Percentiles rank a stretch among this genome's conserved stretches.
phyloP scores from a whole-genome alignment of 1,140 invertebrate species.

The Spodoptera frugiperda region DNA sequence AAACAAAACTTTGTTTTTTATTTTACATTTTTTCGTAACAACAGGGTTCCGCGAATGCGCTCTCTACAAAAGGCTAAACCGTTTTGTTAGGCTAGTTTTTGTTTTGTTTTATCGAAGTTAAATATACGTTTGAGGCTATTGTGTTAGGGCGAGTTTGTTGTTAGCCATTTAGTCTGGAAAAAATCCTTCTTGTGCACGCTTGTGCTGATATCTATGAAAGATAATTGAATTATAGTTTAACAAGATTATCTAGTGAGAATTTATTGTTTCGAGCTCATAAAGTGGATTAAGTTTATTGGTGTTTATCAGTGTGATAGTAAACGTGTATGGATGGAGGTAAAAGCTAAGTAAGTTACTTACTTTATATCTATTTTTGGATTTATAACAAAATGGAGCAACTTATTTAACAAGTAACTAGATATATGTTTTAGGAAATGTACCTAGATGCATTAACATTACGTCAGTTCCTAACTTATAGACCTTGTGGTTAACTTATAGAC shows the following conservation, averaged over 20 bases:
- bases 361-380: too few relatives aligned
- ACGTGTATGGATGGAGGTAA: not conserved
- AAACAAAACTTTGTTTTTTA: constrained; percentile 63
- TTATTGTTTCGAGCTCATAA: constrained; percentile 7
- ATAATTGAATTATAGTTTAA: constrained; percentile 23
- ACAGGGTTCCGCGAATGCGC: constrained; percentile 77
- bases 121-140: constrained; percentile 83
- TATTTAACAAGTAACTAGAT: too few relatives aligned
- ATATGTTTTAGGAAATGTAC: too few relatives aligned
- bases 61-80: constrained; percentile 72
- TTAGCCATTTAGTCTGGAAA: constrained; percentile 81
- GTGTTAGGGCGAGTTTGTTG: constrained; percentile 74
- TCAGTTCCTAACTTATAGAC: too few relatives aligned
- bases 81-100: constrained; percentile 69
- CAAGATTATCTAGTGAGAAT: constrained; percentile 16
- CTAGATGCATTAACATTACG: too few relatives aligned
- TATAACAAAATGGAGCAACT: too few relatives aligned
- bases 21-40: constrained; percentile 44
- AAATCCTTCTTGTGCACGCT: constrained; percentile 80
- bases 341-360: not conserved
- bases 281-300: constrained; percentile 19
- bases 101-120: constrained; percentile 82
- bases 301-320: constrained; percentile 13
- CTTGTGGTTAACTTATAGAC: too few relatives aligned
- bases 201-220: constrained; percentile 53